phyloP scores from a whole-genome alignment of 2,113 vertebrate species.

The Boleophthalmus pectinirostris region DNA sequence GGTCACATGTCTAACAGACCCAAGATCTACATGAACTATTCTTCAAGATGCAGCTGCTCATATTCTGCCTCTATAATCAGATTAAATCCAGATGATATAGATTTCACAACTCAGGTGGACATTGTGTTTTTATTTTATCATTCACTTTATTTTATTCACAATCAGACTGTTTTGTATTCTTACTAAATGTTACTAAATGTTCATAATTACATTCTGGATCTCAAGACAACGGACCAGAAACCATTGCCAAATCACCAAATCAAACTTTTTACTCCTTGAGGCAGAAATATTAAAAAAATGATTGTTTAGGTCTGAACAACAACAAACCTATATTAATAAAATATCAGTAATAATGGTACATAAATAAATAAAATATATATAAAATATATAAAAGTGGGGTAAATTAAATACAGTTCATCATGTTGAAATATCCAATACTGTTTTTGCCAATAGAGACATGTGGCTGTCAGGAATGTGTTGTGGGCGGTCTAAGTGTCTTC shows the following conservation, averaged over 20 bases:
- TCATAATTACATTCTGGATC: too few species aligned
- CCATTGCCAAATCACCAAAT: too few species aligned
- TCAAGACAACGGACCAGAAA: too few species aligned
- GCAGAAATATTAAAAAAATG: too few species aligned
- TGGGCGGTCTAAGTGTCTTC: conserved; percentile 30
- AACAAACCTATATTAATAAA: too few species aligned
- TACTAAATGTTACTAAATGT: neutral
- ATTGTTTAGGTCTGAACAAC: too few species aligned
- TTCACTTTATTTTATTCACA: conserved; percentile 21
- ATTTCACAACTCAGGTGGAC: conserved; percentile 27
- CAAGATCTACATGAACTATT: conserved; percentile 52
- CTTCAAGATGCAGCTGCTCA: conserved; percentile 67
- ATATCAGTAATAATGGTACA: neutral
- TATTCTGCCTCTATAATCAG: conserved; percentile 62
- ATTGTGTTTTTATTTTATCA: conserved; percentile 40
- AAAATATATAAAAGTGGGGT: too few species aligned
- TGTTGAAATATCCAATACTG: neutral
- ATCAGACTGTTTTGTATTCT: neutral
- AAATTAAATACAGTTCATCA: neutral
- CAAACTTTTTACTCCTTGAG: too few species aligned
- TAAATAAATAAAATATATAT: too few species aligned
- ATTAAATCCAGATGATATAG: conserved; percentile 74
- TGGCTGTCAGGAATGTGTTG: neutral
- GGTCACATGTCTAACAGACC: conserved; percentile 50
- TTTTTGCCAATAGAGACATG: too few species aligned